These are phyloP conservation scores for Sinocyclocheilus anophthalmus DNA, from an alignment of 2,113 vertebrate species.

Conservation along the genomic window DNA sequence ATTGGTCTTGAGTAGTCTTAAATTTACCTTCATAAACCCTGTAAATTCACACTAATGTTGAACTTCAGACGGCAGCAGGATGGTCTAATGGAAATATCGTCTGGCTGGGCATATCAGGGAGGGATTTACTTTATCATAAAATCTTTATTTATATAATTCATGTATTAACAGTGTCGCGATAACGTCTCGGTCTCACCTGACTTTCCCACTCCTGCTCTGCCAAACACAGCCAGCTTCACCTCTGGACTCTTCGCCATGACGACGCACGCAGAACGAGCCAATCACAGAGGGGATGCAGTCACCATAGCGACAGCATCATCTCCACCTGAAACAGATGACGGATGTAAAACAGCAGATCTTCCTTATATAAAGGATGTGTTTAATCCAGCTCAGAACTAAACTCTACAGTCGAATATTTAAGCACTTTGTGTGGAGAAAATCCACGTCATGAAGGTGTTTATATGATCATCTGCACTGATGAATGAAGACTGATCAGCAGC, in stretches of 20 bases:
- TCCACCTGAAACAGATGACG: constrained; percentile 26
- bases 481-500: too few species aligned
- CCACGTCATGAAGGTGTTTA: too few species aligned
- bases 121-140: too few species aligned
- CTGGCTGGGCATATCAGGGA: background rate
- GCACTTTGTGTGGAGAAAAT: too few species aligned
- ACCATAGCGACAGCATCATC: constrained; percentile 60
- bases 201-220: constrained; percentile 93
- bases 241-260: constrained; percentile 94
- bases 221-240: constrained; percentile 93
- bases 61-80: background rate
- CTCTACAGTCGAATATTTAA: background rate
- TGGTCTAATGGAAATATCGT: background rate
- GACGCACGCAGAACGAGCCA: constrained; percentile 55
- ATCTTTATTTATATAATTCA: background rate
- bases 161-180: too few species aligned
- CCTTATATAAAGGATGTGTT: background rate
- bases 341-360: background rate
- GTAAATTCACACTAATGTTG: too few species aligned
- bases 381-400: background rate
- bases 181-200: constrained; percentile 81
- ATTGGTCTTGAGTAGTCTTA: too few species aligned
- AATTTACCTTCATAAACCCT: too few species aligned
- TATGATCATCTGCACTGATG: too few species aligned
- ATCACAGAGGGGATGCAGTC: constrained; percentile 54